Base-by-base conservation (phyloP, 2,888 invertebrate genomes). In the Leptarthrus brevirostris region DNA sequence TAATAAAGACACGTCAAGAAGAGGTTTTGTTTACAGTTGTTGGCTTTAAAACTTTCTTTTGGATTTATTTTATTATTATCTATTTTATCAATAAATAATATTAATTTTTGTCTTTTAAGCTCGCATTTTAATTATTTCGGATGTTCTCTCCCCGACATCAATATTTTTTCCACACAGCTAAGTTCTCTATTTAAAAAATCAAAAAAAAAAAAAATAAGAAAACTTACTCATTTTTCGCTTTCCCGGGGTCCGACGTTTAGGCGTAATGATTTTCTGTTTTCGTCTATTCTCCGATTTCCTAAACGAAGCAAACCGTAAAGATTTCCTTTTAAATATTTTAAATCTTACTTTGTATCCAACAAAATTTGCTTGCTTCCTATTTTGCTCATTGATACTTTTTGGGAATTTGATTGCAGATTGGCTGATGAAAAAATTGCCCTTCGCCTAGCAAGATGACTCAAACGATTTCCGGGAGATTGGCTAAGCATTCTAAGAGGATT, bases 341-440 rank as follows among this genome's bases (percentile, higher is more conserved):
- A 8, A 22, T 12, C 64, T 24, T 34, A 71, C 53, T 56, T 73
- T n/a, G 61, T 14, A 44, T 70, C 52, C 8, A 76, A 18, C 16
- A 74, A n/a, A 53, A 76, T 76, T 70, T 75, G 75, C 18, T 74
- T 70, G 22, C 47, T 61, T 22, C 16, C 36, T 14, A 56, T 30
- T 30, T 10, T 24, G 34, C 16, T 66, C 6, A 44, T 16, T 22
- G 18, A 12, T 1, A 40, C n/a, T 73, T 82, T 84, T 75, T 87
- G 87, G 1, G 83, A 83, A 16, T 83, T 81, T 1, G 82, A 86
- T 79, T 89, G 88, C 75, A 90, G 81, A 82, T 88, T 89, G 0
- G 91, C 91, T 54, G 90, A 92, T 72, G 92, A 92, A 83, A 94
- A 94, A 1, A 92, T 90, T 78, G 91, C 91, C 66, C 93, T 87